Base-by-base conservation (phyloP, 2,888 invertebrate genomes). In the Chymomyza fuscimana region DNA sequence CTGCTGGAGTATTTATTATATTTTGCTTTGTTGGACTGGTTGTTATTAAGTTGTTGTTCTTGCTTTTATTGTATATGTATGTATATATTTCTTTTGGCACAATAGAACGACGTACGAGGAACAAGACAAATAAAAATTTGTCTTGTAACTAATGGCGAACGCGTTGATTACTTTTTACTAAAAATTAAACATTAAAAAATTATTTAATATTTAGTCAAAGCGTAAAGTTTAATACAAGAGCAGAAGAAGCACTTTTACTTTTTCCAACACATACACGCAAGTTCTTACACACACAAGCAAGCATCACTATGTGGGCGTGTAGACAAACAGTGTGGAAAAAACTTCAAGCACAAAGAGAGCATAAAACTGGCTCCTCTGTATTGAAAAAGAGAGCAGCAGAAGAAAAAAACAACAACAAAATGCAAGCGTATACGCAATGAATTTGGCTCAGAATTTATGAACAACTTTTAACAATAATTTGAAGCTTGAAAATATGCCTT, bases 251-350 rank as follows among this genome's bases (percentile, higher is more conserved):
- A 84, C 86, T 84, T 84, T 86, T 83, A 82, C 83, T 87, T 84
- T 83, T 77, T 73, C 72, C 71, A 85, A 83, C 79, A 80, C 82
- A 77, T 64, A 60, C 72, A 68, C 50, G 32, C 59, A 62, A 46
- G 56, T 54, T 63, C 69, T 32, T 5, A 32, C 59, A 64, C 68
- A 63, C 70, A 52, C 32, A 46, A 5, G 25, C 50, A 16, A 15
- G 61, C 36, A 16, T 54, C 72, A 68, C 78, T 74, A 82, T 80
- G 83, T 84, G 83, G 83, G 83, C 83, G 83, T 84, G 83, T 87
- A 84, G 87, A 85, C 83, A 84, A 82, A 86, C 87, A 87, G 77
- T 79, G 86, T 77, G 86, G 79, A 79, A 87, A 66, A 65, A 86
- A 86, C 83, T 84, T 82, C 76, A 76, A 32, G 67, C 72, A 51